Evolutionary conservation across 1,140 invertebrate species (phyloP).

Genomic region (Copidosoma floridanum): DNA sequence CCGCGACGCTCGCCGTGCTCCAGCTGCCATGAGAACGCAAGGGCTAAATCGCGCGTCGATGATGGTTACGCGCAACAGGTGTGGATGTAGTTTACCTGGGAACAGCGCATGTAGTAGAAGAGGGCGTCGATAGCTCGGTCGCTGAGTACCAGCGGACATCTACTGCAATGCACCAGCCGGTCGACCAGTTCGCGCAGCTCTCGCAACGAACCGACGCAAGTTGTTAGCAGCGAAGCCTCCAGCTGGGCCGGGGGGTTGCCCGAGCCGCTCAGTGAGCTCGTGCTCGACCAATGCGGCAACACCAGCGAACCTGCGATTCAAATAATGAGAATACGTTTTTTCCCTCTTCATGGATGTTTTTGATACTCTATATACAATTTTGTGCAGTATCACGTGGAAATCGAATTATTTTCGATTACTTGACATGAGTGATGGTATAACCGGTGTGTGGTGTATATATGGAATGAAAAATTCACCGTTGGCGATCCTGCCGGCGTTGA

Average conservation of each 20-base stretch:
- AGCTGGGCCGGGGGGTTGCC: conserved; percentile 49
- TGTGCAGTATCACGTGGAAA: too few species aligned
- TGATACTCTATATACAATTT: too few species aligned
- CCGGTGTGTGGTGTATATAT: too few species aligned
- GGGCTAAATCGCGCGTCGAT: neutral
- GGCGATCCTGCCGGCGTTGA: conserved; percentile 82
- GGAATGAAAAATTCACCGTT: conserved; percentile 62
- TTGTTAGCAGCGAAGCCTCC: conserved; percentile 78
- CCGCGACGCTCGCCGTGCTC: conserved; percentile 63
- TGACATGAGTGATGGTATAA: too few species aligned
- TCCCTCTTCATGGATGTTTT: conserved; percentile 3
- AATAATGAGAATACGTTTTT: conserved; percentile 1
- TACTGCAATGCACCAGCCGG: conserved; percentile 49
- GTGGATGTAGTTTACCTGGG: conserved; percentile 60
- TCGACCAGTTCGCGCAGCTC: conserved; percentile 75
- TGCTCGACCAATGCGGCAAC: conserved; percentile 81
- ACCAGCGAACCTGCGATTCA: conserved; percentile 68
- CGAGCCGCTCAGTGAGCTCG: conserved; percentile 66
- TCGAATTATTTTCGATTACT: too few species aligned
- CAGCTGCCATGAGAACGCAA: conserved; percentile 49
- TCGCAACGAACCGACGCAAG: conserved; percentile 78
- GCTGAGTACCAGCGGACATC: conserved; percentile 59
- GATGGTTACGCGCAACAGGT: too few species aligned
- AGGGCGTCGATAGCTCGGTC: conserved; percentile 72
- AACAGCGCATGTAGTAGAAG: conserved; percentile 90